Evolutionary conservation across 2,797 vertebrate species (phyloP), one percentile per base, ranked within the genome.

Genomic region (Danio kyathit): DNA sequence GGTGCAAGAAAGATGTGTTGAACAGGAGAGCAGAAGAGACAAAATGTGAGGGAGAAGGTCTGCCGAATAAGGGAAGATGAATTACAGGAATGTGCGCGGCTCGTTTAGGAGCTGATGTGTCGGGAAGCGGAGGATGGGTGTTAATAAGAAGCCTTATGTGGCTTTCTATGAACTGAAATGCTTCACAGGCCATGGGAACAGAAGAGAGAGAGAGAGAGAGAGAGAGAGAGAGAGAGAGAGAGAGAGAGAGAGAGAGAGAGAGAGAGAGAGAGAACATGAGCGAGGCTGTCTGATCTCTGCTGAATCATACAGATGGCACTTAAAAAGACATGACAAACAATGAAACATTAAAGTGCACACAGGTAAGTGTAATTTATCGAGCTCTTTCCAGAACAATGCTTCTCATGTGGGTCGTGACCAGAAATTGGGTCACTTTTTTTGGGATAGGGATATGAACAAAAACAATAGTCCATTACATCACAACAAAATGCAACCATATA

Each of bases 91-190:
- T 57, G 76, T 72, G 71, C 29, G 71, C 51, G 77, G 46, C 81
- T 87, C 77, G 81, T 89, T 86, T 80, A 69, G 64, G 63, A 86
- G 77, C 79, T 82, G 82, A 84, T 87, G 88, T 84, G 76, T 82
- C 4, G 80, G 74, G 49, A 69, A 84, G 56, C 65, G 19, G 74
- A 67, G 78, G 67, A 86, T 73, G 77, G 60, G 80, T 80, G 83
- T 87, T 86, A 82, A 84, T 82, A 80, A 87, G 79, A 77, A 81
- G 74, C 41, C 56, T 64, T 82, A 70, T 59, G 63, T 85, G 65
- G 83, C 61, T 85, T 82, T 61, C 48, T 63, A 14, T 43, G 76
- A 77, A 72, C 59, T 51, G 70, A 74, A 76, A 72, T 59, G 61
- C 77, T 64, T 77, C 63, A 54, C 63, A 49, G 17, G 43, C 44